phyloP scores from a whole-genome alignment of 23 tunicate species.

The Trididemnum clinides region DNA sequence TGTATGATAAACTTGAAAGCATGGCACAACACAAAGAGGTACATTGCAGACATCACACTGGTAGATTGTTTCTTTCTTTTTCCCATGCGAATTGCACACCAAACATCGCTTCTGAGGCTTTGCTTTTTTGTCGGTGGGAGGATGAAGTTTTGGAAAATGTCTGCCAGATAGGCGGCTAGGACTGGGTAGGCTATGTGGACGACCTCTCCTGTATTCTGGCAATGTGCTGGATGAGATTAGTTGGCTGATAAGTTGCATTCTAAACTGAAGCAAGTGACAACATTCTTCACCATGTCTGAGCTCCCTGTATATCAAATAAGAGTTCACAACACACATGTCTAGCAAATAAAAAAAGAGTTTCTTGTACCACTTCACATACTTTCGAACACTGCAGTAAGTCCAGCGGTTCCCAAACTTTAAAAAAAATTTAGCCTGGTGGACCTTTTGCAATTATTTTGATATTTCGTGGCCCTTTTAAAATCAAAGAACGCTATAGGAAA shows the following conservation, averaged over 20 bases:
- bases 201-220: background rate
- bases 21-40: background rate
- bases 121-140: constrained; percentile 4
- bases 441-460: too few species aligned
- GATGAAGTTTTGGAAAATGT: background rate
- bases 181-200: background rate
- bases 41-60: background rate
- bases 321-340: background rate
- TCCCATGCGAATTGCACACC: background rate
- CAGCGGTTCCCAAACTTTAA: too few species aligned
- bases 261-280: background rate
- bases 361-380: too few species aligned
- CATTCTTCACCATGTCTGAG: background rate
- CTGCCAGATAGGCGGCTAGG: background rate
- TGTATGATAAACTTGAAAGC: background rate
- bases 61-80: too few species aligned
- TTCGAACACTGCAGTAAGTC: background rate
- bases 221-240: background rate
- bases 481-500: too few species aligned
- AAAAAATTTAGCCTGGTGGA: too few species aligned
- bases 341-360: background rate
- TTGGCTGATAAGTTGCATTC: background rate
- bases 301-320: background rate
- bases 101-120: too few species aligned
- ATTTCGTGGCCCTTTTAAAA: too few species aligned